phyloP scores from a whole-genome alignment of 2,113 vertebrate species.

The Otis tarda region DNA sequence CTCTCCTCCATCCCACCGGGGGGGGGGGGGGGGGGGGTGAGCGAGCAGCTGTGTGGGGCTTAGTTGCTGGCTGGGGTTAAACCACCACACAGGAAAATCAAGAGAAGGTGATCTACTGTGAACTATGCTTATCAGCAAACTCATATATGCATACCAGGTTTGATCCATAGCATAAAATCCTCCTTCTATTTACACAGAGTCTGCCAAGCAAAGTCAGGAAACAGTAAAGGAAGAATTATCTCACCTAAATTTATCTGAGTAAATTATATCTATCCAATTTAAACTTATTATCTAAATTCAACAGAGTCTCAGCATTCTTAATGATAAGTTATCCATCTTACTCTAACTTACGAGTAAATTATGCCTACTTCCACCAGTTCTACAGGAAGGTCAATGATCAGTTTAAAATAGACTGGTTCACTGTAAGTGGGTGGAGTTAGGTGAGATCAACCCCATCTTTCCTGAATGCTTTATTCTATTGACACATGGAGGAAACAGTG shows the following conservation, averaged over 20 bases:
- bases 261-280: not conserved
- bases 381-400: not conserved
- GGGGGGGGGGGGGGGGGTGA: no score
- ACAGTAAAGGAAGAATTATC: not conserved
- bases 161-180: not conserved
- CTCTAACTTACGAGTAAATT: not conserved
- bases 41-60: no score
- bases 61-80: no score
- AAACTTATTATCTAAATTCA: not conserved
- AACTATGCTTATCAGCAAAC: not conserved
- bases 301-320: not conserved
- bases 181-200: not conserved
- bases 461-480: not conserved
- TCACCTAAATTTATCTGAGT: not conserved
- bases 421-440: not conserved
- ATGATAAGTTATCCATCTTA: not conserved
- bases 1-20: no score
- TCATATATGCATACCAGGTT: fast-evolving
- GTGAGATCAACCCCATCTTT: not conserved
- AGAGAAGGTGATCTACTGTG: not conserved
- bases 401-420: not conserved
- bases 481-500: not conserved
- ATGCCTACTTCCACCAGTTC: not conserved
- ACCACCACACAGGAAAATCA: not conserved
- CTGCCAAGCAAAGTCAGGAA: not conserved